These are phyloP conservation scores for Drosophila gunungcola DNA, from an alignment of 1,140 invertebrate species.

Conservation along the genomic window DNA sequence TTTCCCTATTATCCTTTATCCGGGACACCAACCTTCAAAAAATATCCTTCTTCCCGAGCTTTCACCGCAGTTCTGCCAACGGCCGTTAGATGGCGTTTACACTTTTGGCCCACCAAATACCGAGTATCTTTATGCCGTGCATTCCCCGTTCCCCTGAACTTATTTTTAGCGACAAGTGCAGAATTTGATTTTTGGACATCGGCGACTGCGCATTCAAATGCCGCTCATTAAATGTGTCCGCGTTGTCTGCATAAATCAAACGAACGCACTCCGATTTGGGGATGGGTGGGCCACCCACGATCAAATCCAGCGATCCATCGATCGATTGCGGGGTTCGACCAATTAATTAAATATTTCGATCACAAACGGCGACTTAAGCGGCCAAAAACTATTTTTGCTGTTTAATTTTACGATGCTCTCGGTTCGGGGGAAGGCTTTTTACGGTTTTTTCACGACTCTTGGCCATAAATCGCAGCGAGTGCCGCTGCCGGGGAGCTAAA, in stretches of 20 bases:
- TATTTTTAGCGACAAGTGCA: conserved; percentile 60
- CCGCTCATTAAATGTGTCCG: conserved; percentile 61
- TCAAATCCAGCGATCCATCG: conserved; percentile 21
- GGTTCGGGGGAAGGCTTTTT: conserved; percentile 50
- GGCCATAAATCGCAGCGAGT: conserved; percentile 65
- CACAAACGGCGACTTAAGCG: conserved; percentile 62
- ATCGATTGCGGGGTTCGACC: conserved; percentile 34
- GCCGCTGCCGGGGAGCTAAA: conserved; percentile 44
- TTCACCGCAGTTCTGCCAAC: conserved; percentile 9
- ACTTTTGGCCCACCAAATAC: background rate
- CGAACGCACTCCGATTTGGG: conserved; percentile 33
- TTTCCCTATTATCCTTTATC: conserved; percentile 23
- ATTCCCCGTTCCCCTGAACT: conserved; percentile 6
- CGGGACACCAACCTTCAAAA: conserved; percentile 2
- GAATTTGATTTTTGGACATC: conserved; percentile 32
- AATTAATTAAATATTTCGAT: conserved; percentile 77
- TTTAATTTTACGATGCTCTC: conserved; percentile 68
- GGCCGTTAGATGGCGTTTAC: conserved; percentile 20
- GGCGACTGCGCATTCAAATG: conserved; percentile 67
- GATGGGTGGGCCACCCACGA: conserved; percentile 68
- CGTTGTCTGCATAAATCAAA: conserved; percentile 77
- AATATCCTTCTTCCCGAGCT: conserved; percentile 25
- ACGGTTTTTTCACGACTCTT: conserved; percentile 72
- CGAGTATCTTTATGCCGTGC: conserved; percentile 1
- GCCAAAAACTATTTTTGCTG: conserved; percentile 72